phyloP scores from a whole-genome alignment of 1,140 invertebrate genomes.

The Zophobas morio region DNA sequence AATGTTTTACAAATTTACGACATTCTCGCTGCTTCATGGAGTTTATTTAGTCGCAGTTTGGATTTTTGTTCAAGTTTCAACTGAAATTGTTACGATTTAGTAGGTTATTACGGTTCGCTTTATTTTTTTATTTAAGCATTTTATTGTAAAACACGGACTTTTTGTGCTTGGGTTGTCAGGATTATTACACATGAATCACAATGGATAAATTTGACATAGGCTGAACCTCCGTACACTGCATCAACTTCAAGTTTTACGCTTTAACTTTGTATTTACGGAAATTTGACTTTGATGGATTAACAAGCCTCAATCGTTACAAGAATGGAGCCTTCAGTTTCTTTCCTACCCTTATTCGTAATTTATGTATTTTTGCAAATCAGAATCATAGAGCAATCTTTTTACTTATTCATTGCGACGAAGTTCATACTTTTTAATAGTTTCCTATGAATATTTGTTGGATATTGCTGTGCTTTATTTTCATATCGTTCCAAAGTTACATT shows the following conservation, averaged over 20 bases:
- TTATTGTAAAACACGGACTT: background rate
- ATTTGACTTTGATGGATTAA: constrained; percentile 18
- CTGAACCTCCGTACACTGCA: background rate
- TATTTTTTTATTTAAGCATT: no score
- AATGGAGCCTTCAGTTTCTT: background rate
- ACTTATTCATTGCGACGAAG: no score
- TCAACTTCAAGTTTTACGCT: constrained; percentile 9
- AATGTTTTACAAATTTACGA: constrained; percentile 40
- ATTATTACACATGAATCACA: no score
- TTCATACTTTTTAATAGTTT: no score
- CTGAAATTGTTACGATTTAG: constrained; percentile 5
- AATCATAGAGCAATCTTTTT: no score
- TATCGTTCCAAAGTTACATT: no score
- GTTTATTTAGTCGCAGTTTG: constrained; percentile 28
- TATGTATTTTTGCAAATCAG: no score
- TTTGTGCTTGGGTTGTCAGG: background rate
- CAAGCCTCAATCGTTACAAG: background rate
- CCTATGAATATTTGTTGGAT: no score
- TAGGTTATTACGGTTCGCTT: background rate
- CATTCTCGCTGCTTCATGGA: constrained; percentile 3
- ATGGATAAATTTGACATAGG: no score
- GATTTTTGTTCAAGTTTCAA: constrained; percentile 12
- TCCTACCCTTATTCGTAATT: no score
- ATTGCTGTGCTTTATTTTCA: no score
- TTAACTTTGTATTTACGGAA: constrained; percentile 24